These are phyloP conservation scores for Amyelois transitella DNA, from an alignment of 1,140 invertebrate species.

Conservation along the genomic window DNA sequence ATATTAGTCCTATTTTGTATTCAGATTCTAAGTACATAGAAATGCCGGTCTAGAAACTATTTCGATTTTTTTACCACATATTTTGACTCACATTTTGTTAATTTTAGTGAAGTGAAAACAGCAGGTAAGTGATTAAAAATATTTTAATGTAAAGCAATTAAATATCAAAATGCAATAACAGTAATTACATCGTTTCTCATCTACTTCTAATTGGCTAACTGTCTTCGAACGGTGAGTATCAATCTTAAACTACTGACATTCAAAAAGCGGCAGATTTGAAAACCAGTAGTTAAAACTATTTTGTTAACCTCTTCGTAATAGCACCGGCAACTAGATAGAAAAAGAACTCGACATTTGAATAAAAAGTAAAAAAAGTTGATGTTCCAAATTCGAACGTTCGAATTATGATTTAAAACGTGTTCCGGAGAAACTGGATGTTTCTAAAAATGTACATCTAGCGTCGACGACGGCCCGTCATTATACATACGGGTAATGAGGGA, in stretches of 20 bases:
- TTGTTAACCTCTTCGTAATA: constrained; percentile 9
- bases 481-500: constrained; percentile 68
- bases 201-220: constrained; percentile 22
- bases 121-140: constrained; percentile 10
- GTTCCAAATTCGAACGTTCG: constrained; percentile 69
- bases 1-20: too few relatives aligned
- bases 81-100: neutral
- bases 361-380: constrained; percentile 53
- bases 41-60: too few relatives aligned
- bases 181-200: constrained; percentile 13
- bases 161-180: constrained; percentile 19
- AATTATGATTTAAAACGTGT: constrained; percentile 75
- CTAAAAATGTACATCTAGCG: constrained; percentile 69
- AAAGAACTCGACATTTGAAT: constrained; percentile 3
- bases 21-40: too few relatives aligned
- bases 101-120: neutral
- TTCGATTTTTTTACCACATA: too few relatives aligned
- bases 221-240: constrained; percentile 13
- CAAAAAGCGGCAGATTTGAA: constrained; percentile 14
- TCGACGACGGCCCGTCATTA: constrained; percentile 51
- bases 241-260: constrained; percentile 20
- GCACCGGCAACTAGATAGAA: constrained; percentile 3
- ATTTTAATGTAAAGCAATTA: constrained; percentile 16
- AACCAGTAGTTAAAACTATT: constrained; percentile 27
- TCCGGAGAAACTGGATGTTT: constrained; percentile 72